These are phyloP conservation scores for Amphiura filiformis DNA, from an alignment of 35 echinoderm and acorn worm genomes.

Conservation along the genomic window DNA sequence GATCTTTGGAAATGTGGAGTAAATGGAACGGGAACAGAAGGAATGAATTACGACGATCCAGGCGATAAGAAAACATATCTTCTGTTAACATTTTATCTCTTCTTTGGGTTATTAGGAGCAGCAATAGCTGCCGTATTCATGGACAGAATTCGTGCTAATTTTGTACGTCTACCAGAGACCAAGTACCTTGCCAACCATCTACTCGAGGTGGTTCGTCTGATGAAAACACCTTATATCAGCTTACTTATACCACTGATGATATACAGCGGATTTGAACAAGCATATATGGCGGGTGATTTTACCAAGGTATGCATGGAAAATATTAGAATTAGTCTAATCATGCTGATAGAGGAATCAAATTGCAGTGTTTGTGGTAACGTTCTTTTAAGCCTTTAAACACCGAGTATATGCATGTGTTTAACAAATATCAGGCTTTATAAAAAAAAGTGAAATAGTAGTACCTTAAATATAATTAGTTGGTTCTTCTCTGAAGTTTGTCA, in stretches of 20 bases:
- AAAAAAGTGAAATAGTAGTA: too few relatives aligned
- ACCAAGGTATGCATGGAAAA: too few relatives aligned
- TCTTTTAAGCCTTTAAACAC: too few relatives aligned
- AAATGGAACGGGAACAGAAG: neutral
- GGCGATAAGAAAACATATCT: neutral
- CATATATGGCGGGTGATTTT: slow-evolving; percentile 57
- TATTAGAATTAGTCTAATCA: too few relatives aligned
- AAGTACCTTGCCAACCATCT: slow-evolving; percentile 1
- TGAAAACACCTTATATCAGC: slow-evolving; percentile 24
- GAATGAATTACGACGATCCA: neutral
- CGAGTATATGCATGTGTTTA: too few relatives aligned
- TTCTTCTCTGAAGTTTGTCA: too few relatives aligned
- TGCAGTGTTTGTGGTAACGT: too few relatives aligned
- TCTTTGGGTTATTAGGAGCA: slow-evolving; percentile 15
- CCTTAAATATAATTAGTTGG: too few relatives aligned
- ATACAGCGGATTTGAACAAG: slow-evolving; percentile 64
- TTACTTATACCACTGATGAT: slow-evolving; percentile 61
- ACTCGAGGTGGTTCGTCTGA: slow-evolving; percentile 22
- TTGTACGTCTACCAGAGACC: neutral
- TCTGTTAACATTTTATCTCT: slow-evolving; percentile 28
- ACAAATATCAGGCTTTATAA: too few relatives aligned
- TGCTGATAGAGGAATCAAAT: too few relatives aligned
- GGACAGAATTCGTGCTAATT: slow-evolving; percentile 18
- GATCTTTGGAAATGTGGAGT: slow-evolving; percentile 1
- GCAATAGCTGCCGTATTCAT: neutral